These are phyloP conservation scores for Petrocephalus schoutedeni DNA, from an alignment of 2,797 vertebrate genomes.

Conservation along the genomic window DNA sequence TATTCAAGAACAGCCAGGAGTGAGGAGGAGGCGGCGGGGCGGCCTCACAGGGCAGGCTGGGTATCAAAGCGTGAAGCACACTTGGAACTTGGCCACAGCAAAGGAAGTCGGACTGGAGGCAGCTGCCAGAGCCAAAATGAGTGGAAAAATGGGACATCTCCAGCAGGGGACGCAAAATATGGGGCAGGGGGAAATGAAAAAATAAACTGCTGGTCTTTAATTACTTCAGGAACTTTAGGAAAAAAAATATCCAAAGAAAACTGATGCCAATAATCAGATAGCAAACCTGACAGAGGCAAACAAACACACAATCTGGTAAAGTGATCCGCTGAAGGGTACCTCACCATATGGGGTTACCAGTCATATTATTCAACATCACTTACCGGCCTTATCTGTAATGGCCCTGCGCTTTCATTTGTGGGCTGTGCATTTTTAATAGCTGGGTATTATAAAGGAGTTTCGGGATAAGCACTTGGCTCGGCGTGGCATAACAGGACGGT, in stretches of 20 bases:
- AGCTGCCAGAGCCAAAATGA: conserved; percentile 16
- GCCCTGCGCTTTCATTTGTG: not conserved
- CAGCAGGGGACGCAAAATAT: conserved; percentile 24
- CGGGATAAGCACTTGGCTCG: conserved; percentile 1
- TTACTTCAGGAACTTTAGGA: not conserved
- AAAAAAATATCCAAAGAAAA: conserved; percentile 14
- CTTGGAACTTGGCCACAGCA: not conserved
- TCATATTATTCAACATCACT: conserved; percentile 15
- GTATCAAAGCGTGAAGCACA: conserved; percentile 20
- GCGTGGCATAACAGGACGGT: not conserved
- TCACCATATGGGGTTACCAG: conserved; percentile 1
- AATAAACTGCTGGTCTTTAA: not conserved
- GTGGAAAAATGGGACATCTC: conserved; percentile 21
- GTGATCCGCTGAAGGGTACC: not conserved
- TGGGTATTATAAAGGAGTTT: conserved; percentile 9
- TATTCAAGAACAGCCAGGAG: conserved; percentile 17
- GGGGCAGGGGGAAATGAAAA: conserved; percentile 8
- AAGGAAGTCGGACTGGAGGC: not conserved
- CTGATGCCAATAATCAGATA: not conserved
- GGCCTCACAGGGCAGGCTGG: not conserved
- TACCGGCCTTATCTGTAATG: conserved; percentile 12
- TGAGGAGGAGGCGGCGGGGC: not conserved
- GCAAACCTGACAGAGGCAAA: not conserved
- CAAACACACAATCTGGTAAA: not conserved
- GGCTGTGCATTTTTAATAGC: conserved; percentile 15